Percentiles rank a stretch among this genome's conserved stretches.
phyloP scores from a whole-genome alignment of 2,113 vertebrate genomes.

The Phyllopteryx taeniolatus region DNA sequence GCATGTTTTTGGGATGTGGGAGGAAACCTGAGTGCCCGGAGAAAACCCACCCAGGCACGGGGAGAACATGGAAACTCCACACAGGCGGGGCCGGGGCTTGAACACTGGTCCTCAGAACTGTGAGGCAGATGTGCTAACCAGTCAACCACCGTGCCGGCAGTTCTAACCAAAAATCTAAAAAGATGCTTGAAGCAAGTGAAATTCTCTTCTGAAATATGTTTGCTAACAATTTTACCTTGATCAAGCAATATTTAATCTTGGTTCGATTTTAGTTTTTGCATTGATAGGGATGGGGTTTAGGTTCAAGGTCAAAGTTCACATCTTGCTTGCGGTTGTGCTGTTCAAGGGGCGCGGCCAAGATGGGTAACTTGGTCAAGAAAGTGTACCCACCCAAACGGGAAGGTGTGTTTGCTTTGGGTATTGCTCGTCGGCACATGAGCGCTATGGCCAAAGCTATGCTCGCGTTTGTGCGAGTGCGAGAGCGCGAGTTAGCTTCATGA shows the following conservation, averaged over 20 bases:
- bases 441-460: constrained; percentile 5
- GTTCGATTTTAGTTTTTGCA: background rate
- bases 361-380: background rate
- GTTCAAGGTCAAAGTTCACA: background rate
- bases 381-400: background rate
- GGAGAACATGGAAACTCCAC: too few relatives aligned
- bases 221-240: background rate
- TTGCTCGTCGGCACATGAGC: background rate
- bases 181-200: background rate
- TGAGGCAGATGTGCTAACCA: too few relatives aligned
- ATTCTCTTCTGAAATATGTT: background rate
- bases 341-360: background rate
- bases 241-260: background rate
- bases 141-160: background rate
- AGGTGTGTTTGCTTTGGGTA: background rate
- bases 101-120: too few relatives aligned
- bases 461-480: background rate
- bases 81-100: too few relatives aligned
- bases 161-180: background rate
- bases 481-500: constrained; percentile 41
- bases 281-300: background rate
- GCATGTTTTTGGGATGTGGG: too few relatives aligned
- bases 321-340: background rate
- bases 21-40: too few relatives aligned
- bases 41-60: too few relatives aligned